Evolutionary conservation across 2,113 vertebrate species (phyloP).

Genomic region (Gnathonemus longibarbis): DNA sequence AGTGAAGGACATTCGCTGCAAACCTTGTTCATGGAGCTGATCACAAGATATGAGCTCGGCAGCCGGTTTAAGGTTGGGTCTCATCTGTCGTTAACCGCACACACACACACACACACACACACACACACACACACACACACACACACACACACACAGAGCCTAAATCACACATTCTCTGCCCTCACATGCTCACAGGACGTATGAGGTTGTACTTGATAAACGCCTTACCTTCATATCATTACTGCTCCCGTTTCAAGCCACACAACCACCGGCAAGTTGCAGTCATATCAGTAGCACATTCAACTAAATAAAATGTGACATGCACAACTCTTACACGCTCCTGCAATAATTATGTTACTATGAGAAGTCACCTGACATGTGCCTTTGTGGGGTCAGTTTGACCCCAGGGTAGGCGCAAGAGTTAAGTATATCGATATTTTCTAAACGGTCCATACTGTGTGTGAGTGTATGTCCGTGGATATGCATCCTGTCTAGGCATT

Average conservation of each 20-base stretch:
- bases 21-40: slow-evolving; percentile 76
- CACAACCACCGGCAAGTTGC: neutral
- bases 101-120: neutral
- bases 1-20: slow-evolving; percentile 71
- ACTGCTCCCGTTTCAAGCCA: neutral
- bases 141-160: neutral
- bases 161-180: neutral
- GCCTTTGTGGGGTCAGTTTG: too few species aligned
- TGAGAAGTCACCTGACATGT: too few species aligned
- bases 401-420: too few species aligned
- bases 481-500: neutral
- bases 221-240: neutral
- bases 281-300: neutral
- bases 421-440: neutral
- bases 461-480: neutral
- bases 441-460: neutral
- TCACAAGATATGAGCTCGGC: slow-evolving; percentile 82
- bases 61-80: slow-evolving; percentile 77
- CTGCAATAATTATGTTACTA: too few species aligned
- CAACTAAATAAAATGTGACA: neutral
- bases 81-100: neutral
- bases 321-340: too few species aligned
- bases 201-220: neutral
- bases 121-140: neutral
- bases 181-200: neutral